phyloP scores from a whole-genome alignment of 1,140 invertebrate genomes.

The Cataglyphis hispanica region DNA sequence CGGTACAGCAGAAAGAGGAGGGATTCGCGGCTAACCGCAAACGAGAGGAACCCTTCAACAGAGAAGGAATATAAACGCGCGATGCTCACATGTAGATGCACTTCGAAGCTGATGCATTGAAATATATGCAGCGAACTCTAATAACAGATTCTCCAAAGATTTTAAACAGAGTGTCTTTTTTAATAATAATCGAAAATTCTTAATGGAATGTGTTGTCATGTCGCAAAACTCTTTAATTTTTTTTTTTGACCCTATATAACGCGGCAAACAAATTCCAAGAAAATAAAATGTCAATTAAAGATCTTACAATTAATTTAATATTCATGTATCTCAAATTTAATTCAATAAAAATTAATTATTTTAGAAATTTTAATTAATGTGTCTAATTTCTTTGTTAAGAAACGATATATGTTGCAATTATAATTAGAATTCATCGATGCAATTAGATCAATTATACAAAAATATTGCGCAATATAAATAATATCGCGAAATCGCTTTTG shows the following conservation, averaged over 20 bases:
- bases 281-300: too few species aligned
- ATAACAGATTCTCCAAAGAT: background rate
- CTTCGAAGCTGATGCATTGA: background rate
- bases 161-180: background rate
- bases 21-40: constrained; percentile 38
- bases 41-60: background rate
- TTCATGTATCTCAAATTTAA: background rate
- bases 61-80: background rate
- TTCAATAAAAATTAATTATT: background rate
- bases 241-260: too few species aligned
- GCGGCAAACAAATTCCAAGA: too few species aligned
- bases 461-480: too few species aligned
- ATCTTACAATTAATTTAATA: too few species aligned
- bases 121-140: background rate
- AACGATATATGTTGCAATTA: background rate
- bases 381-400: background rate
- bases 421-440: background rate
- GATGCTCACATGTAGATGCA: background rate
- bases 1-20: background rate
- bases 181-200: background rate
- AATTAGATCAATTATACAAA: background rate
- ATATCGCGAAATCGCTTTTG: background rate
- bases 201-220: background rate
- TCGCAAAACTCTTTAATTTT: background rate
- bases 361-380: background rate